Base-by-base conservation (phyloP, 2,113 vertebrate genomes). In the Chloropsis hardwickii region DNA sequence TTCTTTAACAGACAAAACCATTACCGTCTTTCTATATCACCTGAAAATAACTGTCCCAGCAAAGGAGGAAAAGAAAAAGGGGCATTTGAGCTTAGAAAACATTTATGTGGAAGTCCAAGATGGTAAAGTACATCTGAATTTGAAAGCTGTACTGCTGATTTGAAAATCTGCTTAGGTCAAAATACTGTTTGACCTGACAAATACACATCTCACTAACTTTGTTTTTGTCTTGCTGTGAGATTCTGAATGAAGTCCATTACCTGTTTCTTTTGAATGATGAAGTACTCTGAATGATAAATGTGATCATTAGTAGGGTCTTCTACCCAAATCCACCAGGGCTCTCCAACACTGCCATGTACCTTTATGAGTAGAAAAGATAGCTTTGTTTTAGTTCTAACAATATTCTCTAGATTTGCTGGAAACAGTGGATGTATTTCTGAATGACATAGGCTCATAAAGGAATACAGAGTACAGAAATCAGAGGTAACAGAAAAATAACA, bases 271-370 rank as follows among this genome's bases (percentile, higher is more conserved):
- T 99, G 99, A 96, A 99, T 98, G n/a, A 99, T 98, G 97, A 99
- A 98, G 96, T 99, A 99, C 92, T 99, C 99, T 3, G 99, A 99
- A 97, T 99, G 99, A 95, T 99, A 99, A 97, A 99, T 99, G 96
- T 99, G 99, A 93, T 99, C 99, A 97, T 99, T 99, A 94, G 99
- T 97, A 81, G 99, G 99, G 92, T 99, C 99, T 97, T 99, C 99
- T 74, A 99, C 99, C 99, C 99, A 99, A 91, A 99, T 98, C 99
- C 99, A 99, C 99, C 99, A 99, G 4, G 99, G 99, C 94, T 99
- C 99, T 51, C 99, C 99, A 69, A 99, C 99, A 51, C 98, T 99
- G 39, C 99, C 99, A 24, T 99, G 99, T 20, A 99, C 99, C 99
- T 99, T 97, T 31, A 88, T 28, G 37, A 80, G 39, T 3, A 95